Evolutionary conservation across 2,113 vertebrate genomes (phyloP).

Genomic region (Actenoides hombroni): DNA sequence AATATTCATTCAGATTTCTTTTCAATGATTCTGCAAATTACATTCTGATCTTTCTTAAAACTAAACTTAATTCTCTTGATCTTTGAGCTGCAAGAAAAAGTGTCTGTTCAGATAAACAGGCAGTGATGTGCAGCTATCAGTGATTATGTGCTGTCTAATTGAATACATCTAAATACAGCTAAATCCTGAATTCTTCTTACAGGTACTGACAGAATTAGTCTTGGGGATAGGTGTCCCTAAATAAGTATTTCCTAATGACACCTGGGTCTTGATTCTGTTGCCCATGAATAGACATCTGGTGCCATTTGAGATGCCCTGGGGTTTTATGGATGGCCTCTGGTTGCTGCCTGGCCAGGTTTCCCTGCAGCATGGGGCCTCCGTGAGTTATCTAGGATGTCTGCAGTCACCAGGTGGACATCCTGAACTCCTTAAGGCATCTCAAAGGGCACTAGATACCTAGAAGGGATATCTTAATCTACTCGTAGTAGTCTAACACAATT

Average conservation of each 20-base stretch:
- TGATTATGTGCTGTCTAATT: not conserved
- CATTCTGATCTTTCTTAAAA: not conserved
- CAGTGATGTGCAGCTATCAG: not conserved
- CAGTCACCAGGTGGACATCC: not conserved
- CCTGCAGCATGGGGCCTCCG: not conserved
- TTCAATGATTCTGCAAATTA: not conserved
- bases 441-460: not conserved
- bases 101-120: not conserved
- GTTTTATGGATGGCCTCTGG: not conserved
- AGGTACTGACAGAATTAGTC: not conserved
- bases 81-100: not conserved
- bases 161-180: no score
- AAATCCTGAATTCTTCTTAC: not conserved
- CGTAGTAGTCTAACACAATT: not conserved
- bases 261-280: not conserved
- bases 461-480: not conserved
- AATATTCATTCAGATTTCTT: not conserved
- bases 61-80: not conserved
- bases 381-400: not conserved
- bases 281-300: not conserved
- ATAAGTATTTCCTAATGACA: not conserved
- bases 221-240: not conserved
- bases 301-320: not conserved
- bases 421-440: not conserved
- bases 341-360: not conserved